Conservation (phyloP, 30 jellyfish, hydroid and myxozoan species). For the Hydractinia symbiolongicarpus region DNA sequence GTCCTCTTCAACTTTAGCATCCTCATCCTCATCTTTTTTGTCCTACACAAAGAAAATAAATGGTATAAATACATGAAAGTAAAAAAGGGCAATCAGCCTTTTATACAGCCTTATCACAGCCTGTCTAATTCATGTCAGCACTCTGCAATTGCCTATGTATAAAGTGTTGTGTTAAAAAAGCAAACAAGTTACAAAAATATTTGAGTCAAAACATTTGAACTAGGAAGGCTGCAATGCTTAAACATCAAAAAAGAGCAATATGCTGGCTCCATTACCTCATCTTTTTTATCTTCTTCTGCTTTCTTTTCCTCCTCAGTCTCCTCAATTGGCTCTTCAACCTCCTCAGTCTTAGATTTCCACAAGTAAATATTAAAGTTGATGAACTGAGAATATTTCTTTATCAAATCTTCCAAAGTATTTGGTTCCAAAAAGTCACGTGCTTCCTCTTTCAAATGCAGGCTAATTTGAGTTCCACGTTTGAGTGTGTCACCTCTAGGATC, state of each 20-base stretch:
- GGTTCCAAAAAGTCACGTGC: conserved; percentile 96
- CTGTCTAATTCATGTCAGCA: too few species aligned
- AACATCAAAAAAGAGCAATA: too few species aligned
- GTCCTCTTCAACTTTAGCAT: conserved; percentile 74
- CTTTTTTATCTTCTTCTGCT: conserved; percentile 55
- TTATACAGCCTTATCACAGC: too few species aligned
- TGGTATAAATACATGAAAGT: neutral
- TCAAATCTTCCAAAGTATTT: conserved; percentile 69
- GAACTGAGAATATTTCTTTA: conserved; percentile 93
- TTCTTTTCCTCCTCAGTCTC: conserved; percentile 80
- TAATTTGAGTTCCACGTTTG: conserved; percentile 93
- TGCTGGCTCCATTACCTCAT: conserved; percentile 1
- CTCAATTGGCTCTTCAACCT: conserved; percentile 93
- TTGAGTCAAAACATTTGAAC: too few species aligned
- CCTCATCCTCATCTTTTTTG: conserved; percentile 80
- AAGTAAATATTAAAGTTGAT: conserved; percentile 93
- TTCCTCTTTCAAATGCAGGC: conserved; percentile 91
- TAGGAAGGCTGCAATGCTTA: too few species aligned
- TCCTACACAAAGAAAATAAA: conserved; percentile 7
- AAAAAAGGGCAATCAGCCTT: too few species aligned
- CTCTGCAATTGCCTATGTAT: neutral
- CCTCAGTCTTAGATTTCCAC: conserved; percentile 96
- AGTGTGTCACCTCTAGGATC: conserved; percentile 99
- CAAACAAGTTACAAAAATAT: neutral
- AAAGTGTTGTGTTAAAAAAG: neutral